Conservation (phyloP, 2,113 vertebrate genomes). For the Oryzias melastigma region DNA sequence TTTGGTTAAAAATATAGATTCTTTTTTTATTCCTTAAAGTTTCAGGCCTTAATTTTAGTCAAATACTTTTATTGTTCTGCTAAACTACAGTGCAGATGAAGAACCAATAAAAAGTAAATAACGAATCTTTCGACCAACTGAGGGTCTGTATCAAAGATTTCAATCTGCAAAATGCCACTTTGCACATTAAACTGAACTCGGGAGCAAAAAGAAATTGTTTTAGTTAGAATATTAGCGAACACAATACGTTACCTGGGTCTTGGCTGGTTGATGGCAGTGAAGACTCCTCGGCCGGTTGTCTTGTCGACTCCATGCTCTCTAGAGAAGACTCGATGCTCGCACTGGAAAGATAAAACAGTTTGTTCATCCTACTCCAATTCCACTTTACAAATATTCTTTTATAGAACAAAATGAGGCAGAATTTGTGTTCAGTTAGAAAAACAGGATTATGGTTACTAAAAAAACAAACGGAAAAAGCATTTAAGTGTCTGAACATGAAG, state of each 20-base stretch:
- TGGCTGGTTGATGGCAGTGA: slow-evolving; percentile 94
- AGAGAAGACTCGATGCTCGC: slow-evolving; percentile 83
- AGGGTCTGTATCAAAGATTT: not conserved
- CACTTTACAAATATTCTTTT: too few species aligned
- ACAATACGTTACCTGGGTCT: slow-evolving; percentile 79
- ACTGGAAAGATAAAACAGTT: slow-evolving; percentile 31
- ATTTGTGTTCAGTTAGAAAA: too few species aligned
- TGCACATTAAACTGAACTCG: not conserved
- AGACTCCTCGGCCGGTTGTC: slow-evolving; percentile 85
- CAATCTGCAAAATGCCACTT: not conserved
- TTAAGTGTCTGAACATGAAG: too few species aligned
- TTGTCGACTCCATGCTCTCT: slow-evolving; percentile 85
- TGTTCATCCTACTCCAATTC: too few species aligned
- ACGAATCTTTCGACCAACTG: too few species aligned
- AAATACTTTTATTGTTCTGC: not conserved
- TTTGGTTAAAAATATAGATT: too few species aligned
- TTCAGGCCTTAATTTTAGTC: not conserved
- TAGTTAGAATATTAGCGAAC: not conserved
- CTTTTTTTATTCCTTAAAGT: too few species aligned
- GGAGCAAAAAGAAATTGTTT: not conserved
- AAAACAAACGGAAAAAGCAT: too few species aligned
- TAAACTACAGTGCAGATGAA: not conserved
- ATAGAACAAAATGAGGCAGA: too few species aligned
- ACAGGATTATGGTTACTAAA: too few species aligned
- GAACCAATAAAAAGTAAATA: not conserved